Conservation (phyloP, 2,888 invertebrate genomes). For the Eulithis testata region DNA sequence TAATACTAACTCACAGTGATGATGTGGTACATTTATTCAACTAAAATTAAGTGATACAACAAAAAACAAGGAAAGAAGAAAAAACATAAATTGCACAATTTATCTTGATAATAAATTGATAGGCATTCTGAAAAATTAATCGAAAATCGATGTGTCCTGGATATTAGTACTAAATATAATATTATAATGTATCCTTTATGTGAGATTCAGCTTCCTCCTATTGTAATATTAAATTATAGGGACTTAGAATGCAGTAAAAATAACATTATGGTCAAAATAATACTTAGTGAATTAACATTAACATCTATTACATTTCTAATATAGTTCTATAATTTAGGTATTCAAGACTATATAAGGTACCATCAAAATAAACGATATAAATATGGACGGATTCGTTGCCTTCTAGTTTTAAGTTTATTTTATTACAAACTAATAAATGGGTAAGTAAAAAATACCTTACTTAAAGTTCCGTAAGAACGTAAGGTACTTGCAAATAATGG, state of each 20-base stretch:
- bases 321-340: background rate
- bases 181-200: background rate
- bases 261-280: background rate
- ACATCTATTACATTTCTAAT: background rate
- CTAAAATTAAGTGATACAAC: slow-evolving; percentile 5
- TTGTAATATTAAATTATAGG: background rate
- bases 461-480: slow-evolving; percentile 51
- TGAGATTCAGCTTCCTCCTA: slow-evolving; percentile 5
- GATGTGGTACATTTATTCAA: slow-evolving; percentile 60
- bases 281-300: background rate
- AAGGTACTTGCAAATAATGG: slow-evolving; percentile 70
- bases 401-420: slow-evolving; percentile 6
- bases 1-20: slow-evolving; percentile 65
- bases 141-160: too few species aligned
- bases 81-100: background rate
- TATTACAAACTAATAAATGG: slow-evolving; percentile 32
- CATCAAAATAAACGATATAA: slow-evolving; percentile 38
- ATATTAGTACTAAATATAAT: background rate
- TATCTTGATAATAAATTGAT: too few species aligned
- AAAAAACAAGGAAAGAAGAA: background rate
- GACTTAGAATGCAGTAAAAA: background rate
- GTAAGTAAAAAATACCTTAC: slow-evolving; percentile 45
- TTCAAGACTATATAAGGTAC: background rate
- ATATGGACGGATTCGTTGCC: slow-evolving; percentile 75
- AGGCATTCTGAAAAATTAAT: too few species aligned